phyloP scores from a whole-genome alignment of 92 coral and sea anemone genomes.

The Porites lobata region DNA sequence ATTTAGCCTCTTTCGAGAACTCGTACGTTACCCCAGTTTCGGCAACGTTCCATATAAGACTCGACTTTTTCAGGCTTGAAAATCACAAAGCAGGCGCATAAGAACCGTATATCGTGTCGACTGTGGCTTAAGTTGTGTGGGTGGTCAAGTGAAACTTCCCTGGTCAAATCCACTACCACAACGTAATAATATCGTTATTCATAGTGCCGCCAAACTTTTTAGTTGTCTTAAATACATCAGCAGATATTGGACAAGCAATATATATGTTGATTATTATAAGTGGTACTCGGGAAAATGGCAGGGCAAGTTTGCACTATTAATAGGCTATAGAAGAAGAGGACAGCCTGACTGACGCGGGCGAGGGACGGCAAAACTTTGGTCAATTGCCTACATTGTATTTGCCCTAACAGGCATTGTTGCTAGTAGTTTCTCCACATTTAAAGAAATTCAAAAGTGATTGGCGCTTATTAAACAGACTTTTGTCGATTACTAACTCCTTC shows the following conservation, averaged over 20 bases:
- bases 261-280: not conserved
- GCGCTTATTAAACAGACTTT: too few species aligned
- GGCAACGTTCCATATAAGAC: too few species aligned
- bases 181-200: not conserved
- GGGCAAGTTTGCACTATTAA: not conserved
- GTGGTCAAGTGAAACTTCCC: too few species aligned
- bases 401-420: not conserved
- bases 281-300: not conserved
- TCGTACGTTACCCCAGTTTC: too few species aligned
- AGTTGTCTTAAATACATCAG: not conserved
- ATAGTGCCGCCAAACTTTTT: conserved; percentile 11
- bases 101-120: too few species aligned
- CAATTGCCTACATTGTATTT: not conserved
- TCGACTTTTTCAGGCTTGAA: too few species aligned
- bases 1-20: too few species aligned
- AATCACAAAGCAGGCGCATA: too few species aligned
- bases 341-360: conserved; percentile 25
- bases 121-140: too few species aligned
- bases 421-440: not conserved
- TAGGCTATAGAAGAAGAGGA: not conserved
- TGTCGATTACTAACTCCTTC: too few species aligned
- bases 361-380: not conserved
- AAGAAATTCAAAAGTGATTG: too few species aligned
- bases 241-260: not conserved
- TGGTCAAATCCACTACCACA: too few species aligned